Percentiles rank a stretch among this genome's conserved stretches.
These are phyloP conservation scores for Chrysaora quinquecirrha DNA, from an alignment of 30 jellyfish, hydroid and myxozoan species.

Conservation along the genomic window DNA sequence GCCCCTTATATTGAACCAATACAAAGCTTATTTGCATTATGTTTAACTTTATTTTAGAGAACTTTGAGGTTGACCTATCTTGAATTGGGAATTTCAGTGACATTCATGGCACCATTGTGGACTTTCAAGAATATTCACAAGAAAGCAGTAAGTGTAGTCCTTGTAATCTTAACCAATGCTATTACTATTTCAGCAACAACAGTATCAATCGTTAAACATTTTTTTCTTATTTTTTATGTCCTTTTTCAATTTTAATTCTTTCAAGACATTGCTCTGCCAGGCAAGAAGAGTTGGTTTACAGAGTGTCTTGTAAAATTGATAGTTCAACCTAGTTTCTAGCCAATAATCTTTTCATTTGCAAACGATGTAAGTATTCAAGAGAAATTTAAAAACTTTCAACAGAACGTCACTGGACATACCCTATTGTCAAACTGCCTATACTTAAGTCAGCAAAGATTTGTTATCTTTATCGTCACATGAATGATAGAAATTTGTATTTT, in stretches of 20 bases:
- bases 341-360: no score
- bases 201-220: neutral
- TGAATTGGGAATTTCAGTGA: slow-evolving; percentile 45
- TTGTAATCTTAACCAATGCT: neutral
- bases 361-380: no score
- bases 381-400: no score
- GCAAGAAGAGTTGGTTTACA: no score
- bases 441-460: neutral
- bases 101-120: slow-evolving; percentile 57
- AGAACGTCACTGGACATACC: no score
- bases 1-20: no score
- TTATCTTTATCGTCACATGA: no score
- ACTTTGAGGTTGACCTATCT: slow-evolving; percentile 3
- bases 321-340: no score
- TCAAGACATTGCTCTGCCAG: no score
- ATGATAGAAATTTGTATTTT: no score
- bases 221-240: neutral
- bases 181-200: neutral
- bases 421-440: neutral
- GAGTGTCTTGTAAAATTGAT: no score
- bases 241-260: neutral
- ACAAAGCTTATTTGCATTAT: no score
- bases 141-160: slow-evolving; percentile 57
- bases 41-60: slow-evolving; percentile 5
- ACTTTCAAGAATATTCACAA: slow-evolving; percentile 59